Evolutionary conservation across 1,140 invertebrate species (phyloP), one percentile per base, ranked within the genome.

Genomic region (Gonioctena quinquepunctata): DNA sequence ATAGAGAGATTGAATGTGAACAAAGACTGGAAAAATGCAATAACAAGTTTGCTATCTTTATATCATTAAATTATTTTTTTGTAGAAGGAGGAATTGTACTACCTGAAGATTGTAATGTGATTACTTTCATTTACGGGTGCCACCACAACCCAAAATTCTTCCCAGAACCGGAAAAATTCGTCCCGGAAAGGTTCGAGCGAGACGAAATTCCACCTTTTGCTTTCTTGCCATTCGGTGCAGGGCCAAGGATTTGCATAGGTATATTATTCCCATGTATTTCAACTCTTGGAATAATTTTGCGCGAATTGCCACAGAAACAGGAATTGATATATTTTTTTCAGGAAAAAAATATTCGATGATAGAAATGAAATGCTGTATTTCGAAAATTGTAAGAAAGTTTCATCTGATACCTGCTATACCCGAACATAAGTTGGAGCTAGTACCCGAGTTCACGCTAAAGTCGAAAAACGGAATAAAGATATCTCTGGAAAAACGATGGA

Each of bases 181-280:
- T 68, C n/a, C 49, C 60, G 19, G 33, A 48, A 21, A 28, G 60
- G 6, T 63, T 63, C 19, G 18, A 42, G 6, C 5, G 7, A 11
- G 13, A 33, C 21, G 11, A 63, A 3, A 63, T 63, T 8, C 16
- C 13, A 7, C 60, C 60, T 13, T 96, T 93, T 80, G 87, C 92
- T 25, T 95, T 90, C 75, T 89, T 96, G 50, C 94, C 94, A 1
- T 96, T 96, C 85, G 93, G 92, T 66, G 94, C 94, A 71, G 94
- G 94, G 11, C 91, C 91, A 7, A 88, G 90, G 61, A 92, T 90
- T 81, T 93, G 92, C 76, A 91, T 93, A 26, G 93, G 91, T 92
- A 78, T 85, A 16, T 63, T 63, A 42, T 23, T 1, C 8, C 33
- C 33, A 42, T n/a, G 11, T n/a, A 2, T 42, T n/a, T n/a, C n/a